Percentiles rank a stretch among this genome's conserved stretches.
Evolutionary conservation across 1,140 invertebrate species (phyloP).

Genomic region (Maconellicoccus hirsutus): DNA sequence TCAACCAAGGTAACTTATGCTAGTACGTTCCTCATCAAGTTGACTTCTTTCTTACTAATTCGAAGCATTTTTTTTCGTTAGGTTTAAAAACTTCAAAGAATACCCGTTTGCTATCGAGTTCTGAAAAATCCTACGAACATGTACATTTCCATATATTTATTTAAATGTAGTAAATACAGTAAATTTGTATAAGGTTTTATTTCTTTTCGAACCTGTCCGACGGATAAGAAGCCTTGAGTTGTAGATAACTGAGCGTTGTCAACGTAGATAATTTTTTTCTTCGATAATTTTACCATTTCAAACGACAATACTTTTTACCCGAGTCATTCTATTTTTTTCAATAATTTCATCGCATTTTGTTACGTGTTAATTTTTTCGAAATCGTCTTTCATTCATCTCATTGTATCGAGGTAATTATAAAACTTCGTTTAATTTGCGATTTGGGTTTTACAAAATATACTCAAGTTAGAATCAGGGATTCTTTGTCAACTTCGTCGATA

Average conservation of each 20-base stretch:
- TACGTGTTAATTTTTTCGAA: no score
- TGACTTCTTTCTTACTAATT: background rate
- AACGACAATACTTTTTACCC: background rate
- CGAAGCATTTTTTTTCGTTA: constrained; percentile 20
- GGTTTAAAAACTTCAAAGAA: constrained; percentile 29
- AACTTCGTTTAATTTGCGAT: no score
- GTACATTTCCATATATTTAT: background rate
- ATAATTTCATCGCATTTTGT: no score
- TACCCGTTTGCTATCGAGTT: constrained; percentile 32
- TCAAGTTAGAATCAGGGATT: no score
- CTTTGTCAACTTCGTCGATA: no score
- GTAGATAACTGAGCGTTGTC: background rate
- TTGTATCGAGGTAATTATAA: no score
- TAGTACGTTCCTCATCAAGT: no score
- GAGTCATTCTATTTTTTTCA: no score
- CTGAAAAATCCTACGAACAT: constrained; percentile 16
- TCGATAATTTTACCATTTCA: background rate
- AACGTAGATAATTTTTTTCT: background rate
- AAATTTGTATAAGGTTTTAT: background rate
- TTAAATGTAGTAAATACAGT: background rate
- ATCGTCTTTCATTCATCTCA: no score
- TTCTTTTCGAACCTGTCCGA: background rate
- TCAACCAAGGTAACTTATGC: constrained; percentile 33
- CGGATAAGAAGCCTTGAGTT: background rate
- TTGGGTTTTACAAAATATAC: no score